A percentile compares a stretch with the other conserved stretches of the same genome.
Conservation (phyloP, 2,113 vertebrate species). For the Glaucomys volans region DNA sequence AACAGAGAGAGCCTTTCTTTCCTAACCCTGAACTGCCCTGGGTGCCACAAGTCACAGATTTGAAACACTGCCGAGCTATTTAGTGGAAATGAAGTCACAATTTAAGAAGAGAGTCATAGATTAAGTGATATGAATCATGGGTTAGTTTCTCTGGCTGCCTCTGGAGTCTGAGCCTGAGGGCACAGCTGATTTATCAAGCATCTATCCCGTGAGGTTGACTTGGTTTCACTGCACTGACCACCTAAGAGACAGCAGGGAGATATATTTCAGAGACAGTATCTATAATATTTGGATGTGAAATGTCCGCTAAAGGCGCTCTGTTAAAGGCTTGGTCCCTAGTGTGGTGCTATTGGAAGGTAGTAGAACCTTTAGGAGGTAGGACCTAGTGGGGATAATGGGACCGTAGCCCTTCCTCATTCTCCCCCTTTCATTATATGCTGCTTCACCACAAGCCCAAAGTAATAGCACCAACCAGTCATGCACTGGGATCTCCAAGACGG, state of each 20-base stretch:
- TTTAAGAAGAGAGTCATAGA: conserved; percentile 17
- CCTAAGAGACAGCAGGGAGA: not conserved
- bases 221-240: not conserved
- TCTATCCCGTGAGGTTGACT: conserved; percentile 10
- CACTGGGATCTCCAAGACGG: not conserved
- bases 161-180: not conserved
- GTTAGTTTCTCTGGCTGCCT: not conserved
- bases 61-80: not conserved
- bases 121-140: conserved; percentile 14
- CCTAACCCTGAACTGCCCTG: not conserved
- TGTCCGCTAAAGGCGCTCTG: not conserved
- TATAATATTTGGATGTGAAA: not conserved
- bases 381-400: too few relatives aligned
- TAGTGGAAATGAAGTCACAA: conserved; percentile 19
- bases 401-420: not conserved
- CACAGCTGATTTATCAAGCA: not conserved
- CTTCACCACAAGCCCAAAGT: not conserved
- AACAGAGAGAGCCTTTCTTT: conserved; percentile 20
- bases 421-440: not conserved
- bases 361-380: not conserved
- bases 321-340: not conserved
- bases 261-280: not conserved
- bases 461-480: too few relatives aligned
- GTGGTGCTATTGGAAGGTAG: too few relatives aligned
- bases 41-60: conserved; percentile 2